Conservation (phyloP, 2,113 vertebrate species). For the Pao palembangensis region DNA sequence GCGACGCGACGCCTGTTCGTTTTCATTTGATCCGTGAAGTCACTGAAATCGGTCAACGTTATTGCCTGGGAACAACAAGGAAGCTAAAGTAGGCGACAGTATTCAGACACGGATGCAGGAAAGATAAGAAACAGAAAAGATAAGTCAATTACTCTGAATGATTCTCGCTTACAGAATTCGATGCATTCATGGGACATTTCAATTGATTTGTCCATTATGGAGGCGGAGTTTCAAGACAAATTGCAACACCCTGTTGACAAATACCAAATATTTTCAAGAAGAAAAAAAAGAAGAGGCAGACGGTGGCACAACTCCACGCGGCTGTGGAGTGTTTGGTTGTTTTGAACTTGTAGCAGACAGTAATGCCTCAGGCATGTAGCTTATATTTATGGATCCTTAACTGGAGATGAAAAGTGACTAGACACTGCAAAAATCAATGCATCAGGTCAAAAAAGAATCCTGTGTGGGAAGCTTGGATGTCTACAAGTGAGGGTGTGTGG, state of each 20-base stretch:
- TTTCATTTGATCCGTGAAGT: constrained; percentile 56
- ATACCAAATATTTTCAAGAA: no score
- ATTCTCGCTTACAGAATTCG: no score
- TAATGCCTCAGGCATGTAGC: no score
- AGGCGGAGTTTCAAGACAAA: background rate
- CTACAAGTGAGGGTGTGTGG: constrained; percentile 8
- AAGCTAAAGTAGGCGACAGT: constrained; percentile 15
- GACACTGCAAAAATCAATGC: constrained; percentile 25
- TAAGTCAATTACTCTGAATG: background rate
- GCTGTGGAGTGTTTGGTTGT: no score
- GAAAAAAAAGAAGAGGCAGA: no score
- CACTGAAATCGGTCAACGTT: background rate
- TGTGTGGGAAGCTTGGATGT: constrained; percentile 15
- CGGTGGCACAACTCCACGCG: no score
- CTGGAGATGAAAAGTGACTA: no score
- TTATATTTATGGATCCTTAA: no score
- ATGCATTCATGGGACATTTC: no score
- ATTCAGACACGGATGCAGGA: background rate
- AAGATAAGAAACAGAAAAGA: background rate
- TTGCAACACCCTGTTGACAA: background rate
- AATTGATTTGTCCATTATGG: background rate
- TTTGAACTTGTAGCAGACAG: no score
- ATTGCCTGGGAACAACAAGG: constrained; percentile 30
- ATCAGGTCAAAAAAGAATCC: constrained; percentile 20
- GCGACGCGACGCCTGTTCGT: constrained; percentile 6